Base-by-base conservation (phyloP, 2,797 vertebrate species). In the Acrossocheilus fasciatus region DNA sequence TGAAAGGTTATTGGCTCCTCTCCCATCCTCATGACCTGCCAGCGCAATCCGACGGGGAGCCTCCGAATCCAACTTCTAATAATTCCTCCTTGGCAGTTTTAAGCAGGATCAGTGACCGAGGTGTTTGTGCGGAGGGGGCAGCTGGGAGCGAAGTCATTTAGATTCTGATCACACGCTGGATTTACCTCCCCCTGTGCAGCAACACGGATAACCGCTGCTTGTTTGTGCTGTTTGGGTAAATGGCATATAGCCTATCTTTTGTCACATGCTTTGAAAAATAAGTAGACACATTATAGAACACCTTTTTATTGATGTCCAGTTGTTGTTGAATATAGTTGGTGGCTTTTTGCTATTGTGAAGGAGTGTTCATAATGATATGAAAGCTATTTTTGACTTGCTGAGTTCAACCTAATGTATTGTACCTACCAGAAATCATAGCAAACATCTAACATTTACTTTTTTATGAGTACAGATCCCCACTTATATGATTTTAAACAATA, bases 1-100 rank as follows among this genome's bases (percentile, higher is more conserved):
- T 34, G 80, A 83, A 85, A 85, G 83, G 88, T 85, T 89, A 87
- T 89, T 90, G 88, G 87, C 87, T 86, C 52, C 47, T 87, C 79
- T 85, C 80, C 82, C 80, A 74, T 66, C 30, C 80, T 81, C 74
- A 66, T 80, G 74, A 87, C 82, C 76, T 83, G 82, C 82, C 82
- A 64, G 50, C 39, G 10, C 74, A 84, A 86, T 72, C 76, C 64
- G 82, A 84, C 70, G 45, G 85, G 54, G 72, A 79, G 87, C 17
- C n/a, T 73, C 54, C 3, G 82, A 73, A 74, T 76, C 86, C 34
- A 69, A 89, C 74, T 69, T 52, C 73, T 82, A 88, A 91, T 88
- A 82, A 88, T 87, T 84, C 62, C 88, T 47, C 39, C 23, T 20
- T 50, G 69, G 64, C 83, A 86, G 82, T 68, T 88, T 87, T 74